These are phyloP conservation scores for Petromus typicus DNA, from an alignment of 2,113 vertebrate species.

Conservation along the genomic window DNA sequence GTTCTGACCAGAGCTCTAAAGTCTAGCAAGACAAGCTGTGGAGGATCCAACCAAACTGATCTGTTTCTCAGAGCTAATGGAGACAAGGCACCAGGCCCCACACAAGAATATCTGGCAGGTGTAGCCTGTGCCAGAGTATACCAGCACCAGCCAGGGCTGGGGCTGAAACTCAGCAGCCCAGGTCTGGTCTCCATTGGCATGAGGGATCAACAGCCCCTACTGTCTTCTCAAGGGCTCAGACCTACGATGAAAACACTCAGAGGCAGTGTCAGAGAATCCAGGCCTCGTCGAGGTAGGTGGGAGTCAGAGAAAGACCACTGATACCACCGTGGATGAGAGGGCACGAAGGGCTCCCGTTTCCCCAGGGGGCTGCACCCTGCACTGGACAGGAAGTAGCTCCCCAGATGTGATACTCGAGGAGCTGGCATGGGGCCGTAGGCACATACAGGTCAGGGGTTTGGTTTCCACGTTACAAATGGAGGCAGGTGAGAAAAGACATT, in stretches of 20 bases:
- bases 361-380: not conserved
- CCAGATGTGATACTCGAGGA: constrained; percentile 58
- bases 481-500: constrained; percentile 65
- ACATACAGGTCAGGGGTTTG: not conserved
- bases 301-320: not conserved
- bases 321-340: not conserved
- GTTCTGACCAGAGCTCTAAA: constrained; percentile 57
- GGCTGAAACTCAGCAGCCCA: not conserved
- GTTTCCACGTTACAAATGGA: constrained; percentile 68
- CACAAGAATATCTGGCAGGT: constrained; percentile 1
- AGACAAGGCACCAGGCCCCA: not conserved
- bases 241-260: not conserved
- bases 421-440: constrained; percentile 67
- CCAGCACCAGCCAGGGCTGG: not conserved
- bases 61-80: constrained; percentile 68
- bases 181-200: not conserved
- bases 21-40: not conserved
- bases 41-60: constrained; percentile 12
- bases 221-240: not conserved
- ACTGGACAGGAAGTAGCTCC: constrained; percentile 49
- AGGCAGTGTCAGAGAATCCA: not conserved
- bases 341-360: not conserved
- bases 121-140: not conserved
- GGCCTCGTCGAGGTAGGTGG: not conserved
- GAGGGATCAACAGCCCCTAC: not conserved